Conservation (phyloP, 2,888 invertebrate genomes). For the Agrotis ipsilon region DNA sequence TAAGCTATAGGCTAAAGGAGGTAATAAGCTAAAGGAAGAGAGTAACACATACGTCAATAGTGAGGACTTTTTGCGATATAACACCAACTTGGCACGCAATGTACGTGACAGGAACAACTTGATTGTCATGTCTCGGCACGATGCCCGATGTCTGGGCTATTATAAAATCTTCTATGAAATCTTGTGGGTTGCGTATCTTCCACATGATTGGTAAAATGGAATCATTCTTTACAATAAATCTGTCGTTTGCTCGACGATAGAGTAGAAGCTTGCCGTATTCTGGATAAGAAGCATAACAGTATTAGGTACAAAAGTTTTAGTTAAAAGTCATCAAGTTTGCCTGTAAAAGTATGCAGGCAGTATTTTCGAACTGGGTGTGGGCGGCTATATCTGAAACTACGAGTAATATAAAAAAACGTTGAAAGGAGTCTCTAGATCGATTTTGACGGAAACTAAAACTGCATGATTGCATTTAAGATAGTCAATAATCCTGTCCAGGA, state of each 20-base stretch:
- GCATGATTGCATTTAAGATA: too few species aligned
- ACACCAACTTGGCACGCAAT: constrained; percentile 85
- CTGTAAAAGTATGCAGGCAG: too few species aligned
- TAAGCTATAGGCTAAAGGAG: neutral
- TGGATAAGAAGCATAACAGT: constrained; percentile 59
- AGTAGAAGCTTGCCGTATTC: constrained; percentile 91
- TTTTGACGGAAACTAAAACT: too few species aligned
- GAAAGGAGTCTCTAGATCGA: too few species aligned
- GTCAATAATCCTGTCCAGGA: too few species aligned
- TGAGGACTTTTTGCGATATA: constrained; percentile 80
- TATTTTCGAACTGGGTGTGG: too few species aligned
- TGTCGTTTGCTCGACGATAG: constrained; percentile 86
- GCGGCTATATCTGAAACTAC: too few species aligned
- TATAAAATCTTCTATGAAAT: constrained; percentile 86
- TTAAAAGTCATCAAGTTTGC: too few species aligned
- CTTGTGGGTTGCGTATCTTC: constrained; percentile 85
- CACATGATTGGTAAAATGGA: constrained; percentile 91
- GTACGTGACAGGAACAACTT: constrained; percentile 88
- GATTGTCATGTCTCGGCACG: constrained; percentile 83
- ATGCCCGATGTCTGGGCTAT: constrained; percentile 84
- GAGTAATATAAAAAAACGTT: too few species aligned
- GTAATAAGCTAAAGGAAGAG: neutral
- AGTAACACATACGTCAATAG: constrained; percentile 83
- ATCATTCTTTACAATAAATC: constrained; percentile 90
- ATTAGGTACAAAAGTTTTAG: too few species aligned